Evolutionary conservation across 2,888 invertebrate species (phyloP).

Genomic region (Acanthacorydalis orientalis): DNA sequence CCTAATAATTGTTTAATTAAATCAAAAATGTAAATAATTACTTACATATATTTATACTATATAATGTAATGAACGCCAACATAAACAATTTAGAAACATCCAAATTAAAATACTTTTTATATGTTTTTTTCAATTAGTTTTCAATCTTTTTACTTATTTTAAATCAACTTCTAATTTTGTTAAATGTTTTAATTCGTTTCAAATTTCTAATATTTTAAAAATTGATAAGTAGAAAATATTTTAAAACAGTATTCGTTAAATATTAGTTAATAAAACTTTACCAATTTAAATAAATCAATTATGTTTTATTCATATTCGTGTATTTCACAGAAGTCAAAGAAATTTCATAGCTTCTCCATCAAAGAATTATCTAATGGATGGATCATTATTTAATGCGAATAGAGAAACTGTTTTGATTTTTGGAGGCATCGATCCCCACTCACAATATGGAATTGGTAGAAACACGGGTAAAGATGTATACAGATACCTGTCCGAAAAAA

Average conservation of each 20-base stretch:
- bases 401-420: slow-evolving; percentile 46
- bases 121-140: too few relatives aligned
- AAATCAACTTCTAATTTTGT: too few relatives aligned
- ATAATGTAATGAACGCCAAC: too few relatives aligned
- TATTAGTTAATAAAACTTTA: too few relatives aligned
- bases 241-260: too few relatives aligned
- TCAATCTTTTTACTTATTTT: too few relatives aligned
- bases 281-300: too few relatives aligned
- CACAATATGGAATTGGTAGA: slow-evolving; percentile 31
- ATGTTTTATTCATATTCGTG: too few relatives aligned
- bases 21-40: background rate
- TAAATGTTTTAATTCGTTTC: too few relatives aligned
- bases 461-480: slow-evolving; percentile 46
- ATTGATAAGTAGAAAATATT: too few relatives aligned
- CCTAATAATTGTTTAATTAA: background rate
- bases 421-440: slow-evolving; percentile 51
- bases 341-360: slow-evolving; percentile 9
- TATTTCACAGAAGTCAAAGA: background rate
- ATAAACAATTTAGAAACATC: background rate
- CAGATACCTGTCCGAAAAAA: slow-evolving; percentile 38
- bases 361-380: slow-evolving; percentile 30
- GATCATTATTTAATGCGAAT: slow-evolving; percentile 37
- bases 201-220: too few relatives aligned
- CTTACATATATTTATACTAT: background rate
- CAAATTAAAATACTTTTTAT: too few relatives aligned